Evolutionary conservation across 2,113 vertebrate species (phyloP), one percentile per base, ranked within the genome.

Genomic region (Neogobius melanostomus): DNA sequence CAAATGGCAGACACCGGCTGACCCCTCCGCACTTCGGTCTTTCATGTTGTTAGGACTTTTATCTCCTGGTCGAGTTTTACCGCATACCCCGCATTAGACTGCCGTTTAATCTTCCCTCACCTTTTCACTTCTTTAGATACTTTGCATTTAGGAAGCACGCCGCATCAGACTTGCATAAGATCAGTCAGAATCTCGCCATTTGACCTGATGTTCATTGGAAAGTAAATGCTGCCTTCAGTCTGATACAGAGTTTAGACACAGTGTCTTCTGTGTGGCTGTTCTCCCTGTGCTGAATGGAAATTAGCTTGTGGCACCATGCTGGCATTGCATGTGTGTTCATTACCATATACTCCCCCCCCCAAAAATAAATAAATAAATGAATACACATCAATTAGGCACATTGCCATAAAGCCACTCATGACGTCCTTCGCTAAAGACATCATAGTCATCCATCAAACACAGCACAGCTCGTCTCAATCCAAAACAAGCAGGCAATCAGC

Each of bases 11-110:
- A 5, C 50, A 65, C 49, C 64, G 0, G 28, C 28, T 63, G 61
- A 74, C 72, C 74, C 56, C 47, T 66, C 71, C 62, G 60, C 64
- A 46, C 49, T 57, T 77, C 8, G 47, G 44, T 45, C 64, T 66
- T 48, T 44, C 17, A 60, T 45, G 11, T 64, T 72, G n/a, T 44
- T n/a, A 50, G 28, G 6, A 59, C 63, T 17, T 51, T 57, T 52
- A 47, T 17, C 59, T 62, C 52, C 66, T 44, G 8, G 1, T 69
- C 62, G 65, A 56, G 51, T 44, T n/a, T 52, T 14, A 57, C 43
- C 44, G 50, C n/a, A 6, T 57, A 51, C 59, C 54, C 43, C 49
- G 15, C n/a, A 52, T 17, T 53, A 15, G 12, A 52, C 17, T 64
- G 9, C 12, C 63, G 46, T 43, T 64, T 42, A 59, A 42, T 44